These are phyloP conservation scores for Sericinus montela DNA, from an alignment of 2,888 invertebrate genomes.

Conservation along the genomic window DNA sequence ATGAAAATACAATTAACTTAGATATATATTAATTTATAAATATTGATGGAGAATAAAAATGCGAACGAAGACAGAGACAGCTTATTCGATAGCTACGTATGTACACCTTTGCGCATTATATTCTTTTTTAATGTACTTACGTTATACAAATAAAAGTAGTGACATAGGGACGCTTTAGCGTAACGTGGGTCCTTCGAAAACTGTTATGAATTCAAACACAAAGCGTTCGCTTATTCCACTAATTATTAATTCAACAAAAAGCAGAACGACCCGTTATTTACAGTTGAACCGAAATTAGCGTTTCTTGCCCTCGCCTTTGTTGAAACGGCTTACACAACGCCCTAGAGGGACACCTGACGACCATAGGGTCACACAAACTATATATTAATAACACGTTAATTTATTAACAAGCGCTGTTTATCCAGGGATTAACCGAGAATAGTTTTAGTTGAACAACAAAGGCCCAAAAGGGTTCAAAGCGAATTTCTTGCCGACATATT, in stretches of 20 bases:
- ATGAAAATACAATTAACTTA: no score
- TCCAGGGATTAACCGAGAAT: constrained; percentile 78
- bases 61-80: no score
- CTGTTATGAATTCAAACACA: constrained; percentile 7
- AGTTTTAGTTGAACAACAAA: constrained; percentile 79
- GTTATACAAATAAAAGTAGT: constrained; percentile 8
- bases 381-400: constrained; percentile 79
- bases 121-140: not conserved
- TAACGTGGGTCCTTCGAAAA: constrained; percentile 8
- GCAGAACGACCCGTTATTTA: constrained; percentile 68
- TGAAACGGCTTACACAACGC: constrained; percentile 53
- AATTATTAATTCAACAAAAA: constrained; percentile 69
- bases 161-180: not conserved
- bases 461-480: constrained; percentile 76
- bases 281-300: constrained; percentile 62
- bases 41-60: no score
- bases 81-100: no score
- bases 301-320: constrained; percentile 71
- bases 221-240: constrained; percentile 22
- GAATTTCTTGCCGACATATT: constrained; percentile 79
- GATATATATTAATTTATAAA: no score
- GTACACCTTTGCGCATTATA: no score
- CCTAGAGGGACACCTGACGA: constrained; percentile 71
- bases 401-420: constrained; percentile 78
- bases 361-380: constrained; percentile 68